A percentile compares a stretch with the other conserved stretches of the same genome.
Conservation (phyloP, 2,797 vertebrate genomes). For the Coregonus suidteri region DNA sequence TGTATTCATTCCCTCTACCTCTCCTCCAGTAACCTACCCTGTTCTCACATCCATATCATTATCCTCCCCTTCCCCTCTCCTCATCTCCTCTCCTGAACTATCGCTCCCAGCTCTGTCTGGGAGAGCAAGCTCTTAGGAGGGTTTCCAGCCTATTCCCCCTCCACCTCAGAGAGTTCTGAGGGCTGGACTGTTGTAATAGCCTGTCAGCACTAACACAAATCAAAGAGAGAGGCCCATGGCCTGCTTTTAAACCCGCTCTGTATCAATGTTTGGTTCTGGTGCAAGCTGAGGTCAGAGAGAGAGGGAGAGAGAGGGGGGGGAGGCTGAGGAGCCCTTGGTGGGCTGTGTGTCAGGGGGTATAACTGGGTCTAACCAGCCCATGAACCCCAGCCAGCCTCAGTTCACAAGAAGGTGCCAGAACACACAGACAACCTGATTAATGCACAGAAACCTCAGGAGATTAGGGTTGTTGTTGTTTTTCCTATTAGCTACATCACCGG, state of each 20-base stretch:
- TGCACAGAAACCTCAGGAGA: background rate
- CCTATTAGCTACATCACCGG: slow-evolving; percentile 21
- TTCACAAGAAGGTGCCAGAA: background rate
- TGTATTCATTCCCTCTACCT: slow-evolving; percentile 6
- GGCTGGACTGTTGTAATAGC: slow-evolving; percentile 29
- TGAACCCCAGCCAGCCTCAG: background rate
- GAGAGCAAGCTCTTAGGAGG: background rate
- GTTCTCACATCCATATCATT: slow-evolving; percentile 24
- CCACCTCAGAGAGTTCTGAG: slow-evolving; percentile 17
- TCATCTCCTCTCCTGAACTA: background rate
- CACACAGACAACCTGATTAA: no score
- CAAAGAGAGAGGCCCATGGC: slow-evolving; percentile 29
- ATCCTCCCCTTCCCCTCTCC: slow-evolving; percentile 3
- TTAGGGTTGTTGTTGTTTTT: slow-evolving; percentile 5
- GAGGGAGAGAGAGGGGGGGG: background rate
- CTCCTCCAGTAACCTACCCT: background rate
- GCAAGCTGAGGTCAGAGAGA: background rate
- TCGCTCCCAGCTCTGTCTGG: background rate
- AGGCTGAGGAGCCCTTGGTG: background rate
- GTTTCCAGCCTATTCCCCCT: background rate
- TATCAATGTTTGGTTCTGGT: slow-evolving; percentile 33
- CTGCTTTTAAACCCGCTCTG: slow-evolving; percentile 37
- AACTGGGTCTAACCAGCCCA: background rate
- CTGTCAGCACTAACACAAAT: slow-evolving; percentile 43
- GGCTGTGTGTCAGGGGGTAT: background rate